phyloP scores from a whole-genome alignment of 2,113 vertebrate genomes.

The Grallaria varia region DNA sequence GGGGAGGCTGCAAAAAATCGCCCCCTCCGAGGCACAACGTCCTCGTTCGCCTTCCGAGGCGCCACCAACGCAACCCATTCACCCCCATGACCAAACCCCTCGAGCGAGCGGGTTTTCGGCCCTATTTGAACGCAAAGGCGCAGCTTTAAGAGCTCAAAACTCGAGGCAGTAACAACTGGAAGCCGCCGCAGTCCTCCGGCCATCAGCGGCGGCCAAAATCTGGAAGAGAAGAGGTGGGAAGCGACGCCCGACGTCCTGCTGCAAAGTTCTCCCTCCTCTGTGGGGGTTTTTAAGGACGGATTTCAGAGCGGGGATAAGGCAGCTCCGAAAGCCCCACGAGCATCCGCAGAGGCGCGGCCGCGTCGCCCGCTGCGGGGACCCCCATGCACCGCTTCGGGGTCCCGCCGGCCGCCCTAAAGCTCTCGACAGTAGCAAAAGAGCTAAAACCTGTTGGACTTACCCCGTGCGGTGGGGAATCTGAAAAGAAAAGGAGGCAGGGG shows the following conservation, averaged over 20 bases:
- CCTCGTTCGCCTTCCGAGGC: neutral
- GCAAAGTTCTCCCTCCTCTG: neutral
- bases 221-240: conserved; percentile 43
- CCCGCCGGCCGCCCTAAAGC: conserved; percentile 16
- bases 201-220: neutral
- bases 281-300: neutral
- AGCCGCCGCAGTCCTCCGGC: neutral
- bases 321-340: neutral
- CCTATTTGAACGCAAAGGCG: neutral
- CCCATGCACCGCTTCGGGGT: conserved; percentile 30
- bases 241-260: neutral
- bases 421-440: conserved; percentile 48
- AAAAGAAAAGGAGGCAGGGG: conserved; percentile 72
- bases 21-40: neutral
- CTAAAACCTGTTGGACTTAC: conserved; percentile 63
- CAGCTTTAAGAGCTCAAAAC: neutral
- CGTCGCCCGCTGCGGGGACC: neutral
- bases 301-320: neutral
- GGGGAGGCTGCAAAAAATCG: neutral
- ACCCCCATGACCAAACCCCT: accelerated
- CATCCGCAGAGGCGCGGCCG: neutral
- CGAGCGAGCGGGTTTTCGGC: accelerated
- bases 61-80: neutral
- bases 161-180: neutral
- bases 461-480: conserved; percentile 68